phyloP scores from a whole-genome alignment of 2,797 vertebrate species.

The Nannoperca australis region DNA sequence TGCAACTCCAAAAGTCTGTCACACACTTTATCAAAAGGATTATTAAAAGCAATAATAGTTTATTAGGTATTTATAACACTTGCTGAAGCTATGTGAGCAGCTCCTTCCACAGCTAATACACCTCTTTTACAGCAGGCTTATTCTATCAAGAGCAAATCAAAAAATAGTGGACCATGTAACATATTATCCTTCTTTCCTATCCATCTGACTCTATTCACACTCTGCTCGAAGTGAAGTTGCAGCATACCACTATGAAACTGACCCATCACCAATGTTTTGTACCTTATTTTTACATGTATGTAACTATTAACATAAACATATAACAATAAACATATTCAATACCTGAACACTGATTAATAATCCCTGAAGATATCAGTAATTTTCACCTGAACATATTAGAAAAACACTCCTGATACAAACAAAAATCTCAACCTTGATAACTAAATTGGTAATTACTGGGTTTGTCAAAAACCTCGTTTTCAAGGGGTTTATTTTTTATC shows the following conservation, averaged over 20 bases:
- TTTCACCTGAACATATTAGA: neutral
- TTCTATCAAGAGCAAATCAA: neutral
- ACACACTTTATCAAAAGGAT: neutral
- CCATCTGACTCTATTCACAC: neutral
- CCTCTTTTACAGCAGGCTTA: too few species aligned
- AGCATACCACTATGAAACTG: neutral
- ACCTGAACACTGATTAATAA: neutral
- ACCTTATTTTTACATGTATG: neutral
- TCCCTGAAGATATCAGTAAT: neutral
- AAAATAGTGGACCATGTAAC: neutral
- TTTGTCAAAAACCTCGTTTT: neutral
- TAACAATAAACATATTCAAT: neutral
- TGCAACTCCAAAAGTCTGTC: neutral
- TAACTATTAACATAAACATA: neutral
- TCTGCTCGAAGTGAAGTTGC: neutral
- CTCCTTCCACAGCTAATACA: neutral
- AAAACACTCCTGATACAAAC: neutral
- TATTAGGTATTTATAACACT: neutral
- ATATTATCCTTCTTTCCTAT: neutral
- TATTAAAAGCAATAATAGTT: neutral
- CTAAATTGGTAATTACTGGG: neutral
- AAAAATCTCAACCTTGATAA: neutral
- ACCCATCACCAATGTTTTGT: neutral
- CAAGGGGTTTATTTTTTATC: neutral
- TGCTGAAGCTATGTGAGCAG: neutral